Evolutionary conservation across 64 coral and sea anemone species (phyloP), one percentile per base, ranked within the genome.

Genomic region (Pocillopora verrucosa): DNA sequence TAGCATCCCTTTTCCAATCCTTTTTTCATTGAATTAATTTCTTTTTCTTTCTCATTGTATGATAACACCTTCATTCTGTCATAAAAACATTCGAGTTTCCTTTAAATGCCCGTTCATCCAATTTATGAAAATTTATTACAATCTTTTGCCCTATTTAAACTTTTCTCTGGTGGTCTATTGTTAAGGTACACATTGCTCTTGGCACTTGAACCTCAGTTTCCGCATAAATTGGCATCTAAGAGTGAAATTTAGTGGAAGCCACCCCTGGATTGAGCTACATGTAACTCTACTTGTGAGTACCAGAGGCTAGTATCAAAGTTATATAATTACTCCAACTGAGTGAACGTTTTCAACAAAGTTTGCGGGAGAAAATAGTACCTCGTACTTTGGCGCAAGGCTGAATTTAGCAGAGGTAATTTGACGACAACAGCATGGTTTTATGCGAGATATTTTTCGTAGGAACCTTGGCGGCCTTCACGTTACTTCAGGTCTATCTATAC

Each of bases 391-490:
- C 20, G 25, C 67, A 70, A 63, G 2, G 61, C 20, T n/a, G 20
- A 70, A 70, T n/a, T 70, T 24, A 70, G 22, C 67, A 25, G 20
- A 24, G 20, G 5, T 70, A 25, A 10, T 25, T 70, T 36, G 78
- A 61, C 78, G 26, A 12, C 58, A 34, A 60, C 51, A 83, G 36
- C 4, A 84, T 84, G 80, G 80, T 84, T 51, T 84, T 84, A 30
- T 84, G 80, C 19, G 80, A 84, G 80, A 69, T 84, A 22, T 45
- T 84, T 56, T 84, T 84, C 62, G 36, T 84, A 10, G 80, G 80
- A 41, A 84, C 80, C 26, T 36, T 84, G 5, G 80, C 80, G 11
- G 80, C 80, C 15, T 84, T 84, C 2, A 84, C 80, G 19, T 24
- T 84, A 2, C 9, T 84, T 34, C 61, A 84, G 13, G 17, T 84